Percentiles rank a stretch among this genome's conserved stretches.
These are phyloP conservation scores for Leucozona laternaria DNA, from an alignment of 2,888 invertebrate species.

Conservation along the genomic window DNA sequence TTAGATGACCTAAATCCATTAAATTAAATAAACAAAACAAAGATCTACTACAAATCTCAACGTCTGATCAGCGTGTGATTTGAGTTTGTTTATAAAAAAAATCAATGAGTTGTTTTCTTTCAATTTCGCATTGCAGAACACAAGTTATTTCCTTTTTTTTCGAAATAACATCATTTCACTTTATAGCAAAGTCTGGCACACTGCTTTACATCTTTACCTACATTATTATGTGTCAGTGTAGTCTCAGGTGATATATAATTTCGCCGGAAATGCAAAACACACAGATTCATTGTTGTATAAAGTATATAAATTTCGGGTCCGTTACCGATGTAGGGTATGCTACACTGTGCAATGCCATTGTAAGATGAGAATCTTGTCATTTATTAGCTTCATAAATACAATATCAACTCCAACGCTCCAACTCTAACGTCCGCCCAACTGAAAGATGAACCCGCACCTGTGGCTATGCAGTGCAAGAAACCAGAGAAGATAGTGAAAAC, in stretches of 20 bases:
- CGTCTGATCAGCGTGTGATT: slow-evolving; percentile 44
- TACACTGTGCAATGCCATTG: slow-evolving; percentile 10
- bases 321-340: slow-evolving; percentile 45
- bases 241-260: slow-evolving; percentile 32
- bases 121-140: slow-evolving; percentile 42
- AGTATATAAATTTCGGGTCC: slow-evolving; percentile 42
- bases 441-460: slow-evolving; percentile 49
- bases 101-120: slow-evolving; percentile 18
- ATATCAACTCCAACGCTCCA: slow-evolving; percentile 31
- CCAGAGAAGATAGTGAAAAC: slow-evolving; percentile 50
- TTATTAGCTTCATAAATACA: slow-evolving; percentile 36
- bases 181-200: slow-evolving; percentile 34
- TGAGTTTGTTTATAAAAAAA: slow-evolving; percentile 40
- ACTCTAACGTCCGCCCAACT: slow-evolving; percentile 39
- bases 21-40: slow-evolving; percentile 1
- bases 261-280: slow-evolving; percentile 62
- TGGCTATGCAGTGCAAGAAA: slow-evolving; percentile 37
- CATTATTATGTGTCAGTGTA: slow-evolving; percentile 7
- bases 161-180: slow-evolving; percentile 40
- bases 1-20: slow-evolving; percentile 42
- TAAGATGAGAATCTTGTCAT: slow-evolving; percentile 58
- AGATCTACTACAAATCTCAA: slow-evolving; percentile 1
- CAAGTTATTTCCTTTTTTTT: too few species aligned
- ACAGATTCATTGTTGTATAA: too few species aligned
- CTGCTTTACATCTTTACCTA: slow-evolving; percentile 34